phyloP scores from a whole-genome alignment of 2,797 vertebrate species.

The Phalanger gymnotis region DNA sequence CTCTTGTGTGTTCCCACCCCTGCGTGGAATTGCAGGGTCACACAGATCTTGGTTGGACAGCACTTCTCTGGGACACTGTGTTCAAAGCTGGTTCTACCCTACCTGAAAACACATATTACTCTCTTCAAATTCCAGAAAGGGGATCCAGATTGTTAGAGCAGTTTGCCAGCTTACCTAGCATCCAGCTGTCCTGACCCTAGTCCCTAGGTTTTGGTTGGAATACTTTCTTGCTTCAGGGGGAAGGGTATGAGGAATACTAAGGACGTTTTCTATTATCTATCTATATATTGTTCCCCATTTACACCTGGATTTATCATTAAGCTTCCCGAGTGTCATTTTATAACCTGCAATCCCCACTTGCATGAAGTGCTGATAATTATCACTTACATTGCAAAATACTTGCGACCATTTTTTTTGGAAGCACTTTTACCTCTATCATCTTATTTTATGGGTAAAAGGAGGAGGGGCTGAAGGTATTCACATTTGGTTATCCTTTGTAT shows the following conservation, averaged over 20 bases:
- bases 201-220: not conserved
- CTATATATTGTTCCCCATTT: constrained; percentile 4
- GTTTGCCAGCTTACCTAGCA: not conserved
- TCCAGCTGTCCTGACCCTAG: not conserved
- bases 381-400: constrained; percentile 18
- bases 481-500: not conserved
- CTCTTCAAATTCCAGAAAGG: not conserved
- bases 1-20: not conserved
- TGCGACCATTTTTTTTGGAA: constrained; percentile 26
- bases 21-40: not conserved
- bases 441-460: not conserved
- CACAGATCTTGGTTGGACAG: not conserved
- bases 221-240: not conserved
- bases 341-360: constrained; percentile 23
- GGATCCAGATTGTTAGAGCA: not conserved
- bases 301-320: not conserved
- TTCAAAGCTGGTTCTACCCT: not conserved
- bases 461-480: not conserved
- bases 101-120: not conserved
- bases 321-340: not conserved
- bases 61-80: constrained; percentile 6
- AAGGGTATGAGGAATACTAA: not conserved
- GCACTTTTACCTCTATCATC: not conserved
- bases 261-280: not conserved
- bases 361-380: constrained; percentile 6